Base-by-base conservation (phyloP, 2,113 vertebrate species). In the Bufo bufo region DNA sequence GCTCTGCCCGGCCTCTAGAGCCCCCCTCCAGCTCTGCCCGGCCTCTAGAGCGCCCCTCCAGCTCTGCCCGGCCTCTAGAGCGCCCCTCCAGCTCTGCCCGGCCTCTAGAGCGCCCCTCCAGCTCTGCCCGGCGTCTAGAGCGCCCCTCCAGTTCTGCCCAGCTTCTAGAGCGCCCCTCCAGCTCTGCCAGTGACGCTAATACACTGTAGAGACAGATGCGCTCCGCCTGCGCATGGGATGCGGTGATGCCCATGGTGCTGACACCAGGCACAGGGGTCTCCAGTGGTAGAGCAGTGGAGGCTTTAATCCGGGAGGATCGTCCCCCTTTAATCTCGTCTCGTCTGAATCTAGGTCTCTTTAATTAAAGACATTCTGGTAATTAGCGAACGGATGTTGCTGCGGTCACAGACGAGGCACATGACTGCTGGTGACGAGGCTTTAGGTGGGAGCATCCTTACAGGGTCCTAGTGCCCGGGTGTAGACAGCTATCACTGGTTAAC, bases 331-430 rank as follows among this genome's bases (percentile, higher is more conserved):
- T 87, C 20, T 59, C 77, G 43, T 81, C 43, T 74, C 69, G 59
- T 75, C 80, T 56, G 52, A 77, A 82, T 63, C 69, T 63, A 63
- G 69, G 79, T 75, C 69, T 75, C 19, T 66, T 33, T 88, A 88
- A 88, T 88, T 82, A 88, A 88, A 83, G 69, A 20, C 69, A 52
- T 63, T 54, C 3, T 11, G n/a, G 43, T 88, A 83, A 83, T 88
- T 75, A 88, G 54, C 80, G 14, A 50, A 50, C 13, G 50, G 77
- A 82, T 69, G 65, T 49, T 11, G 17, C 65, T 49, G 33, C 79
- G 47, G 9, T 72, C 47, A 74, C 77, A 10, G 17, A 45, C 49
- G 52, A 43, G 50, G 66, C 45, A 43, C 56, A 77, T 69, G 59
- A 82, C 58, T 80, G n/a, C 23, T 58, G 33, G 17, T 59, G 54